A percentile compares a stretch with the other conserved stretches of the same genome.
These are phyloP conservation scores for Morpho achilles DNA, from an alignment of 2,888 invertebrate genomes.

Conservation along the genomic window DNA sequence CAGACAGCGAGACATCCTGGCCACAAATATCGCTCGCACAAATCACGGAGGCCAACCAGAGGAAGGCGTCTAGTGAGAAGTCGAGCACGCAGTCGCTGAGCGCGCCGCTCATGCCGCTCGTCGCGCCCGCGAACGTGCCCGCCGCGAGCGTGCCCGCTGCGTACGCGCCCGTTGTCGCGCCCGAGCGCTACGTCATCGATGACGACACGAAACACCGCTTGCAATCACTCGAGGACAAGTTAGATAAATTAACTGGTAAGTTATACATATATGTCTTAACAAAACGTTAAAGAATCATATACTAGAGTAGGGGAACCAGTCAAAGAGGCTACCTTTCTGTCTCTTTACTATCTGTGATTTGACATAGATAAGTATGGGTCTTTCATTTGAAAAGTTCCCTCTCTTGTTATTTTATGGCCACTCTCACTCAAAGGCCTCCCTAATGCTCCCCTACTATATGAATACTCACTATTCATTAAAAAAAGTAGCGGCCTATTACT, in stretches of 20 bases:
- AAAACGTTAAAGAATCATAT: too few relatives aligned
- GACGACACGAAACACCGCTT: conserved; percentile 37
- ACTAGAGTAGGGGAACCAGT: too few relatives aligned
- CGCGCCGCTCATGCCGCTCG: conserved; percentile 32
- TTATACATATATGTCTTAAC: not conserved
- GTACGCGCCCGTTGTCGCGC: conserved; percentile 41
- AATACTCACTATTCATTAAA: too few relatives aligned
- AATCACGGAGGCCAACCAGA: conserved; percentile 63
- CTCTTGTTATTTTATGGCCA: too few relatives aligned
- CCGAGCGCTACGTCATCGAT: conserved; percentile 41
- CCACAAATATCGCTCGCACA: conserved; percentile 69
- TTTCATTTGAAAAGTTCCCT: too few relatives aligned
- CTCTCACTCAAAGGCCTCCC: too few relatives aligned
- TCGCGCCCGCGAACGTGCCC: conserved; percentile 25
- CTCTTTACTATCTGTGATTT: too few relatives aligned
- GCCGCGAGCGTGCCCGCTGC: conserved; percentile 48
- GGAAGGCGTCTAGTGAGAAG: conserved; percentile 64
- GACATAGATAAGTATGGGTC: too few relatives aligned
- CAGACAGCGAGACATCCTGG: conserved; percentile 64
- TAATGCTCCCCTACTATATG: too few relatives aligned
- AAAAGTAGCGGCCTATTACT: too few relatives aligned
- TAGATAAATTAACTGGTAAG: conserved; percentile 59
- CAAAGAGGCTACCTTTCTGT: too few relatives aligned
- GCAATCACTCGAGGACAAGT: conserved; percentile 52
- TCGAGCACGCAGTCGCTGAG: conserved; percentile 48